Evolutionary conservation across 2,888 invertebrate genomes (phyloP), one percentile per base, ranked within the genome.

Genomic region (Julus scandinavius): DNA sequence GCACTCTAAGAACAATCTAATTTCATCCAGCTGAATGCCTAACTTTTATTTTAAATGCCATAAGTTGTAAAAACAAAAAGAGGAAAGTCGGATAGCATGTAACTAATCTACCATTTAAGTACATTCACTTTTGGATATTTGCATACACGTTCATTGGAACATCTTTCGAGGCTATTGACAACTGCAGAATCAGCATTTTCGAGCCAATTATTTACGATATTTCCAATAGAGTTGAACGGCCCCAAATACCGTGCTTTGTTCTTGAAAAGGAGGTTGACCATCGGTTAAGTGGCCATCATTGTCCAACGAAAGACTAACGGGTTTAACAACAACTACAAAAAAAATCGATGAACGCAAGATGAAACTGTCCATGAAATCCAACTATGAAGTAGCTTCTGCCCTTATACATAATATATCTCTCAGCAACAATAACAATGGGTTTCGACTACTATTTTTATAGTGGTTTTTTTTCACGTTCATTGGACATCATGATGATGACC

Each of bases 1-100:
- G 63, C 63, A 72, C 63, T 72, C n/a, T 7, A 72, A n/a, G n/a
- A 72, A 72, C 63, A 72, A 72, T 72, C 63, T 72, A 72, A 72
- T 72, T 72, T 20, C 20, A 20, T 72, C 63, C 63, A 72, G 20
- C 20, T 29, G 29, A 72, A 72, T 29, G 20, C 20, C 63, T 1
- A 72, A 72, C 63, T 20, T n/a, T 72, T n/a, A 20, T 72, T 72
- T 72, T 29, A 72, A 7, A 29, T 7, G 29, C 29, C 63, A 7
- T 20, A 72, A 72, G 63, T 29, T 72, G 63, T 72, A 72, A 20
- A 72, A 72, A 20, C 2, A n/a, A 3, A 2, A 3, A 20, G 63
- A 20, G n/a, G n/a, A 20, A n/a, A 20, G 11, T 17, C 41, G 6
- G 6, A 54, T 15, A 6, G 17, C 15, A 58, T 58, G 4, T 58